Percentiles rank a stretch among this genome's conserved stretches.
These are phyloP conservation scores for Subanguina moxae DNA, from an alignment of 1,140 invertebrate genomes.

Conservation along the genomic window DNA sequence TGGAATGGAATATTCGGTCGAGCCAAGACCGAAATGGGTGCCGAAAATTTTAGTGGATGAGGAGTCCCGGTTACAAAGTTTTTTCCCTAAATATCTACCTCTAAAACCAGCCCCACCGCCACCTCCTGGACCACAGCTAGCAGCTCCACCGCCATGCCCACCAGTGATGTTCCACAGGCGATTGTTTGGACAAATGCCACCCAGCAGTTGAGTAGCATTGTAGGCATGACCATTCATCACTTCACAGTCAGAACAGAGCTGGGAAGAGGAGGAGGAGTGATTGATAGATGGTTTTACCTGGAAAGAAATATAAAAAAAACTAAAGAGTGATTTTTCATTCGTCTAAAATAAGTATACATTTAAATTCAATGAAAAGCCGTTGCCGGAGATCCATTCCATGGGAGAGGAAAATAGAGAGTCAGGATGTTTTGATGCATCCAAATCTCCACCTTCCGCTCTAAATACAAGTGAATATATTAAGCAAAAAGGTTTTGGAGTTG, in stretches of 20 bases:
- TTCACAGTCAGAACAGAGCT: conserved; percentile 9
- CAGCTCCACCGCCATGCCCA: conserved; percentile 37
- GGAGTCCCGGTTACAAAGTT: not conserved
- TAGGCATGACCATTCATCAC: conserved; percentile 13
- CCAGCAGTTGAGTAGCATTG: not conserved
- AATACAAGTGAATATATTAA: not conserved
- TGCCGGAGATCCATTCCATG: conserved; percentile 3
- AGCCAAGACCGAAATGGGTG: too few species aligned
- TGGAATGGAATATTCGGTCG: too few species aligned
- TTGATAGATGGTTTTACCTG: too few species aligned
- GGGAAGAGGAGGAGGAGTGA: not conserved
- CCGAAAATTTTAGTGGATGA: too few species aligned
- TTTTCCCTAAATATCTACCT: conserved; percentile 5
- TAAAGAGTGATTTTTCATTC: not conserved
- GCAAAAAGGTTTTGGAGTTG: too few species aligned
- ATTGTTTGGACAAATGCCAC: not conserved
- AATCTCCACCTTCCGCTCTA: not conserved
- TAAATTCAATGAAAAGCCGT: not conserved
- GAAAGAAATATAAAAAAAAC: too few species aligned
- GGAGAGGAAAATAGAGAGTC: not conserved
- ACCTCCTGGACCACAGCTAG: conserved; percentile 39
- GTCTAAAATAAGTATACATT: not conserved
- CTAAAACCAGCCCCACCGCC: conserved; percentile 36
- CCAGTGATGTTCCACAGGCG: conserved; percentile 24
- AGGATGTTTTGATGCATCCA: not conserved